Evolutionary conservation across 2,797 vertebrate species (phyloP).

Genomic region (Euthynnus affinis): DNA sequence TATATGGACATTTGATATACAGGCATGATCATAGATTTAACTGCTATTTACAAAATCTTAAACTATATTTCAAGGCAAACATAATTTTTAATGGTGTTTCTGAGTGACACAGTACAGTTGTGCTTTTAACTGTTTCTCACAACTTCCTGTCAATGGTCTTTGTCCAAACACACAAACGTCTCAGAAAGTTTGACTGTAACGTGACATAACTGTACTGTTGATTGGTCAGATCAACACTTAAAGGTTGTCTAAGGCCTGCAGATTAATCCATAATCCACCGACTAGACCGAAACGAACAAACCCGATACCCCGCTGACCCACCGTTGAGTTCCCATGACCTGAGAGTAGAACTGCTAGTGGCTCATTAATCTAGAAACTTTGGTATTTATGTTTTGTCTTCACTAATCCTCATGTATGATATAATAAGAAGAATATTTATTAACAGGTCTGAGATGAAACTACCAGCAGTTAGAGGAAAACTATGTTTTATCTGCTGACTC

Average conservation of each 20-base stretch:
- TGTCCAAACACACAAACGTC: conserved; percentile 53
- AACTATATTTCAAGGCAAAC: background rate
- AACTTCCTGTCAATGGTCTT: conserved; percentile 50
- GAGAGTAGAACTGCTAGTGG: conserved; percentile 29
- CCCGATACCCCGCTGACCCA: conserved; percentile 27
- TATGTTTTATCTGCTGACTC: background rate
- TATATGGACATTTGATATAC: background rate
- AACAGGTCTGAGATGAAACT: conserved; percentile 1
- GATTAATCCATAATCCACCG: conserved; percentile 64
- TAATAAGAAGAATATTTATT: background rate
- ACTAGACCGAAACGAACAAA: conserved; percentile 49
- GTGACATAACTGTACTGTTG: conserved; percentile 43
- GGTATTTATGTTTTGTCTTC: background rate
- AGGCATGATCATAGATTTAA: background rate
- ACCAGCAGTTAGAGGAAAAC: conserved; percentile 8
- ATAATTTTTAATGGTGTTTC: background rate
- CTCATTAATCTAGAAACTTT: conserved; percentile 4
- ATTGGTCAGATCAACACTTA: conserved; percentile 48
- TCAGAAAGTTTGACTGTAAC: conserved; percentile 43
- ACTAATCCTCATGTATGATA: background rate
- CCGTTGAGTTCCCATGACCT: conserved; percentile 39
- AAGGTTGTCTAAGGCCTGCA: conserved; percentile 43
- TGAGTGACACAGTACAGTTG: background rate
- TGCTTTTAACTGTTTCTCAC: conserved; percentile 54
- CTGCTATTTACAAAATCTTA: background rate